Evolutionary conservation across 2,888 invertebrate species (phyloP).

Genomic region (Nysson spinosus): DNA sequence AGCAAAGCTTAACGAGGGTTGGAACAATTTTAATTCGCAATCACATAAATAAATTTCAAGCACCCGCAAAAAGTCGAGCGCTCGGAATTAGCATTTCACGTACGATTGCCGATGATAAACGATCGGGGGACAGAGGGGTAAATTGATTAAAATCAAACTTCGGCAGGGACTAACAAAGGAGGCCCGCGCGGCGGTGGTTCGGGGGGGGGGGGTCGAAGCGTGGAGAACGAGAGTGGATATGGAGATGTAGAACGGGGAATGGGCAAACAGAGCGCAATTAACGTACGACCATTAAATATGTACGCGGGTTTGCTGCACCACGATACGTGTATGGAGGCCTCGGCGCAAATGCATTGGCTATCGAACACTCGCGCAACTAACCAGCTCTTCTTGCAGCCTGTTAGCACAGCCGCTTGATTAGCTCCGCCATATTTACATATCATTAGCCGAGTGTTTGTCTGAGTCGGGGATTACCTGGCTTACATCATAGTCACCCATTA

Average conservation of each 20-base stretch:
- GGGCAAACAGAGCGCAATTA: constrained; percentile 75
- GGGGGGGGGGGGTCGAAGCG: not conserved
- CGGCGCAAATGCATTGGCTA: constrained; percentile 69
- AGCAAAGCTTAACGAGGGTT: too few relatives aligned
- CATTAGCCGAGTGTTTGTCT: constrained; percentile 76
- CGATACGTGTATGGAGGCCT: constrained; percentile 56
- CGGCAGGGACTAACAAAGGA: constrained; percentile 58
- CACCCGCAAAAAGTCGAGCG: not conserved
- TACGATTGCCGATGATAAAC: constrained; percentile 59
- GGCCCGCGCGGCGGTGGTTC: constrained; percentile 46
- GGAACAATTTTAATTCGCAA: too few relatives aligned
- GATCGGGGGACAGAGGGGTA: constrained; percentile 63
- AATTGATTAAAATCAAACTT: constrained; percentile 74
- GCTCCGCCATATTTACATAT: constrained; percentile 76
- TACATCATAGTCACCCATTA: constrained; percentile 33
- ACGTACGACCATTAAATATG: constrained; percentile 75
- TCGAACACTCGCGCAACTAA: constrained; percentile 64
- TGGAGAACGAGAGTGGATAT: constrained; percentile 42
- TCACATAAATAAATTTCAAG: not conserved
- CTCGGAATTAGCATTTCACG: constrained; percentile 20
- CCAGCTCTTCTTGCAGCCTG: constrained; percentile 69
- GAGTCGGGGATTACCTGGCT: constrained; percentile 65
- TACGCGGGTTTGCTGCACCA: constrained; percentile 64
- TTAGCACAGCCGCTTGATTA: constrained; percentile 76
- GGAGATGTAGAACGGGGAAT: constrained; percentile 61